These are phyloP conservation scores for Nothobranchius kuhntae DNA, from an alignment of 2,113 vertebrate genomes.

Conservation along the genomic window DNA sequence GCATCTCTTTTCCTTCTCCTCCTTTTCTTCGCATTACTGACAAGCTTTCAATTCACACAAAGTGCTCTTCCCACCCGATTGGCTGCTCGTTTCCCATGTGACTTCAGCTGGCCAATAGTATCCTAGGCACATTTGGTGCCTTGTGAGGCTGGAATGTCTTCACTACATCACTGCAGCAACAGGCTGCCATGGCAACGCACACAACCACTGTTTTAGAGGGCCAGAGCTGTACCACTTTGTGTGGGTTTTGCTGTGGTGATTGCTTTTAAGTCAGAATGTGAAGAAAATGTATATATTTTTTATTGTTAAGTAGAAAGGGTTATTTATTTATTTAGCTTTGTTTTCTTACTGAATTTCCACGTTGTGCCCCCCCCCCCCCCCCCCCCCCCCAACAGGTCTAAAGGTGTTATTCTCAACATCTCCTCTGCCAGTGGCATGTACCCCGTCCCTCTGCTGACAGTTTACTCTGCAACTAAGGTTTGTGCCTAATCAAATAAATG, in stretches of 20 bases:
- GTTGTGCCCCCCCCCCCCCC: too few species aligned
- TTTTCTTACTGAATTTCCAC: too few species aligned
- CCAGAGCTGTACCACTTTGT: constrained; percentile 14
- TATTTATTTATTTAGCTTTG: too few species aligned
- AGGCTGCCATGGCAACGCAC: constrained; percentile 82
- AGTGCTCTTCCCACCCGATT: constrained; percentile 69
- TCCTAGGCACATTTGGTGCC: constrained; percentile 71
- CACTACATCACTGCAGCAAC: constrained; percentile 78
- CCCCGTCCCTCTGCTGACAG: constrained; percentile 85
- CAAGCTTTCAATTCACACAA: constrained; percentile 77
- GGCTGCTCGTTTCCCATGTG: constrained; percentile 62
- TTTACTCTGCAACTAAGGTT: constrained; percentile 94
- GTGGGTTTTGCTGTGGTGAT: constrained; percentile 28
- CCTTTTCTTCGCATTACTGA: constrained; percentile 72
- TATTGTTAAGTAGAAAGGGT: too few species aligned
- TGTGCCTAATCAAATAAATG: too few species aligned
- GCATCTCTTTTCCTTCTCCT: constrained; percentile 55
- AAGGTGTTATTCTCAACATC: constrained; percentile 91
- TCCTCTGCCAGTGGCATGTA: constrained; percentile 85
- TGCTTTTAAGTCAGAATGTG: background rate
- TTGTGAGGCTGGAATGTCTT: constrained; percentile 67
- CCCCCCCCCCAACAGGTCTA: constrained; percentile 69
- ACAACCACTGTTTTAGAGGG: constrained; percentile 49
- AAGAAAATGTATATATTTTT: background rate
- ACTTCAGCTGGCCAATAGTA: constrained; percentile 60